Percentiles rank a stretch among this genome's conserved stretches.
Conservation (phyloP, 2,797 vertebrate species). For the Darevskia nairensis region DNA sequence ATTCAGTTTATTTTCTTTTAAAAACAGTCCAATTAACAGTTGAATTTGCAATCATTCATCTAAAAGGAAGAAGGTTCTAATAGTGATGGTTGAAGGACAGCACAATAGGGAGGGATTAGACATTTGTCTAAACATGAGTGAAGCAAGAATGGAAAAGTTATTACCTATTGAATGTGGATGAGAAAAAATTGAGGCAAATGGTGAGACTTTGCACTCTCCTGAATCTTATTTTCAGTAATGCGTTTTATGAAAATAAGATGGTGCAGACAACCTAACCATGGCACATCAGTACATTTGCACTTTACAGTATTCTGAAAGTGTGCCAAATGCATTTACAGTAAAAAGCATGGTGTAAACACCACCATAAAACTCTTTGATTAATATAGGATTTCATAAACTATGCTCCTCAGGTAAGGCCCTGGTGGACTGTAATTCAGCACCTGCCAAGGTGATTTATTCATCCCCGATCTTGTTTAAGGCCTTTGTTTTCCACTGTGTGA, state of each 20-base stretch:
- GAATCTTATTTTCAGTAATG: background rate
- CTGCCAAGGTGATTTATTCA: slow-evolving; percentile 10
- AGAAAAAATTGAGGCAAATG: background rate
- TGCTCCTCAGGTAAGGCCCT: background rate
- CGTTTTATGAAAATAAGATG: background rate
- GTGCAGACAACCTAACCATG: background rate
- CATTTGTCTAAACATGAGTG: background rate
- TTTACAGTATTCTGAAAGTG: background rate
- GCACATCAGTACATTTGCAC: background rate
- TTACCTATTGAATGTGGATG: background rate
- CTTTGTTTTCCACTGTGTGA: background rate
- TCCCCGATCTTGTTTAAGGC: background rate
- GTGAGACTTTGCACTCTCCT: background rate
- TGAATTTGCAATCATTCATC: too few species aligned
- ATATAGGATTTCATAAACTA: background rate
- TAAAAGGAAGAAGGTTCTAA: too few species aligned
- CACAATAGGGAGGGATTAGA: too few species aligned
- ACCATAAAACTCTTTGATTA: slow-evolving; percentile 31
- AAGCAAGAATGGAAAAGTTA: background rate
- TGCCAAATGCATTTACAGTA: slow-evolving; percentile 20
- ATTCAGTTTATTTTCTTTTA: too few species aligned
- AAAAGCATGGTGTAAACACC: slow-evolving; percentile 18
- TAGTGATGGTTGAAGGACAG: too few species aligned
- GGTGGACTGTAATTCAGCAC: background rate
- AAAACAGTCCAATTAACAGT: too few species aligned